phyloP scores from a whole-genome alignment of 2,113 vertebrate species.

The Hyla sarda region DNA sequence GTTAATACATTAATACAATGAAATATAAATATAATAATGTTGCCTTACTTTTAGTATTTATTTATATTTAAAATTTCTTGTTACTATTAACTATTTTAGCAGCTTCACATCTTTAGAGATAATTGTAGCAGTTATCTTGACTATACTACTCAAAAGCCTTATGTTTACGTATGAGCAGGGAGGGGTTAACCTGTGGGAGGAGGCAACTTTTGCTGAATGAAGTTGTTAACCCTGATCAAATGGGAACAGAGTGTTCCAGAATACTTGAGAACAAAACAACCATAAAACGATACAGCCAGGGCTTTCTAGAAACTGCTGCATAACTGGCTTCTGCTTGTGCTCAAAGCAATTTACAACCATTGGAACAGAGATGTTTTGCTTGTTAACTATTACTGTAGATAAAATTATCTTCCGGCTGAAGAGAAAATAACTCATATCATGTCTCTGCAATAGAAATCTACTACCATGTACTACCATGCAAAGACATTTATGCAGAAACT shows the following conservation, averaged over 20 bases:
- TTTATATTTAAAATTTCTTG: too few relatives aligned
- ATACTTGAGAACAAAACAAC: constrained; percentile 15
- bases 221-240: constrained; percentile 26
- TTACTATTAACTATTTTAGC: too few relatives aligned
- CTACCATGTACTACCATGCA: too few relatives aligned
- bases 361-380: neutral
- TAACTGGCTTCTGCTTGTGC: neutral
- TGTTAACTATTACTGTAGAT: neutral
- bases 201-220: neutral
- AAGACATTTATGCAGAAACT: too few relatives aligned
- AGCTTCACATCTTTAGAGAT: too few relatives aligned
- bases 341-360: neutral
- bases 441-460: neutral
- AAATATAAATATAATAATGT: neutral
- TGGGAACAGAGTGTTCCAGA: constrained; percentile 52
- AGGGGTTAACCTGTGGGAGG: neutral
- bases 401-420: neutral
- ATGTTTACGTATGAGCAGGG: constrained; percentile 12
- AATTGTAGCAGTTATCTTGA: too few relatives aligned
- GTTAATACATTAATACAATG: too few relatives aligned
- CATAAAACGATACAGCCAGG: neutral
- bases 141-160: too few relatives aligned
- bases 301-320: constrained; percentile 32
- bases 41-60: too few relatives aligned
- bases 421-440: neutral